Evolutionary conservation across 2,888 invertebrate species (phyloP).

Genomic region (Ennomos quercinarius): DNA sequence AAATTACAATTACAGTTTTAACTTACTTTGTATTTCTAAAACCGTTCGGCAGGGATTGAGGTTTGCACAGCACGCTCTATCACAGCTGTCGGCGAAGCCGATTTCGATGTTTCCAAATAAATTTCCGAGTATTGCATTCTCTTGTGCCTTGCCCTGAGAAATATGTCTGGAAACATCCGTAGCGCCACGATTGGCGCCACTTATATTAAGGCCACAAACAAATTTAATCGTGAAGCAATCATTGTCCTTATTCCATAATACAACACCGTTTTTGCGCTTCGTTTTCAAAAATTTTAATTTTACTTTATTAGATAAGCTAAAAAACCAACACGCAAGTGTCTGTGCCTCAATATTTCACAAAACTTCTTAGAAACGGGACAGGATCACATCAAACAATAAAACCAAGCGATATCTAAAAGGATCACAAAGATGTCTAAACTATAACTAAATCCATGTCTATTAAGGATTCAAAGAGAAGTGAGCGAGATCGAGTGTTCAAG

Average conservation of each 20-base stretch:
- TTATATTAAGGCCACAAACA: constrained; percentile 82
- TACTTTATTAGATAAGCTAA: constrained; percentile 53
- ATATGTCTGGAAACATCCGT: constrained; percentile 56
- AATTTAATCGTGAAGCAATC: constrained; percentile 75
- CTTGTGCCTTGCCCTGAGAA: constrained; percentile 24
- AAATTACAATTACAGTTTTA: constrained; percentile 51
- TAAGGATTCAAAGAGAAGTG: constrained; percentile 63
- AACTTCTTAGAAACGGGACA: constrained; percentile 32
- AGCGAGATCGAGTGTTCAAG: constrained; percentile 77
- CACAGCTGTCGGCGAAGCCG: constrained; percentile 77
- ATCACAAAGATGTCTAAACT: constrained; percentile 48
- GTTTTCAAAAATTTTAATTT: constrained; percentile 48
- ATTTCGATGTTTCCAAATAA: constrained; percentile 52
- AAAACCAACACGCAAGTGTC: constrained; percentile 70
- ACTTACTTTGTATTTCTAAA: constrained; percentile 54
- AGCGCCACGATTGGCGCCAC: constrained; percentile 73
- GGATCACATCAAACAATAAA: constrained; percentile 14
- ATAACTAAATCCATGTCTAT: constrained; percentile 61
- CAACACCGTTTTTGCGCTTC: constrained; percentile 68
- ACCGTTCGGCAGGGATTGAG: constrained; percentile 61
- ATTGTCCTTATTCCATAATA: constrained; percentile 56
- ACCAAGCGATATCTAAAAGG: constrained; percentile 40
- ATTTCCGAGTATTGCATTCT: constrained; percentile 36
- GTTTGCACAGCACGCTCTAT: constrained; percentile 82
- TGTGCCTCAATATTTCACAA: constrained; percentile 52